Conservation (phyloP, 2,113 vertebrate species). For the Solenodon paradoxus region DNA sequence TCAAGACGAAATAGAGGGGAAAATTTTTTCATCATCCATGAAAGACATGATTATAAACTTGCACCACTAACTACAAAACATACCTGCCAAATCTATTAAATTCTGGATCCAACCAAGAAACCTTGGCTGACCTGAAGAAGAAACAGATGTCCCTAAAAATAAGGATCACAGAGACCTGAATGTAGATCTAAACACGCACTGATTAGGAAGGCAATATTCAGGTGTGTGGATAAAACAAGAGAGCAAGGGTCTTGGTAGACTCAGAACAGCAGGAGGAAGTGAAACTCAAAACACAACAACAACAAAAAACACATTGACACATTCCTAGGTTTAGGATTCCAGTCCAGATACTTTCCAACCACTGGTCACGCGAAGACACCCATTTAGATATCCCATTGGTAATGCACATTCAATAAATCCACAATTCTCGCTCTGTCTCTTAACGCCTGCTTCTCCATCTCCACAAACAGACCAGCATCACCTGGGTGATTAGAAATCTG, state of each 20-base stretch:
- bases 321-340: background rate
- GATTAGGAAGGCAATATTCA: background rate
- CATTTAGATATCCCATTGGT: background rate
- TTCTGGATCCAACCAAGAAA: background rate
- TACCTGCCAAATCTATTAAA: background rate
- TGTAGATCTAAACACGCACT: background rate
- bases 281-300: background rate
- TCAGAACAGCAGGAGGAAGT: background rate
- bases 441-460: background rate
- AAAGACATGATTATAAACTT: conserved; percentile 24
- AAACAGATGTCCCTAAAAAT: conserved; percentile 7
- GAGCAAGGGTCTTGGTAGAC: background rate
- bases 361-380: background rate
- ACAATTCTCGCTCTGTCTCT: background rate
- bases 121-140: background rate
- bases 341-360: background rate
- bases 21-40: background rate
- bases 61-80: conserved; percentile 34
- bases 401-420: conserved; percentile 18
- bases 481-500: background rate
- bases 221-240: background rate
- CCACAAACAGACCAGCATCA: background rate
- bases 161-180: background rate
- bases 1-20: background rate
- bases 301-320: background rate